Evolutionary conservation across 1,140 invertebrate species (phyloP).

Genomic region (Calosoma granatense): DNA sequence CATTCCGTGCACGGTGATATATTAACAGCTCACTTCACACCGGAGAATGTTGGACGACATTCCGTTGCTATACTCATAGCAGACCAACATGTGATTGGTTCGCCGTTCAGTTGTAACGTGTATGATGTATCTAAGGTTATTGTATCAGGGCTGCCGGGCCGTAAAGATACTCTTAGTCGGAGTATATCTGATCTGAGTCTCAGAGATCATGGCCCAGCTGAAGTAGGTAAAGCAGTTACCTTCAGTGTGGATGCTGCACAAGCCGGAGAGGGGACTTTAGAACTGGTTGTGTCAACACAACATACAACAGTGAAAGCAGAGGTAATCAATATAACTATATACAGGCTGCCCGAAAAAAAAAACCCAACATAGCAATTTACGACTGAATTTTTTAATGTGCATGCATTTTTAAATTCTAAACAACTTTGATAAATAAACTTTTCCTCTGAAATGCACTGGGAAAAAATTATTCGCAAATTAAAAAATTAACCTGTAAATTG

Average conservation of each 20-base stretch:
- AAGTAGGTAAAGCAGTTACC: constrained; percentile 73
- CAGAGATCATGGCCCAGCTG: constrained; percentile 45
- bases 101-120: constrained; percentile 88
- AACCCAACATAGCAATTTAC: too few species aligned
- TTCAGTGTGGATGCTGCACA: constrained; percentile 92
- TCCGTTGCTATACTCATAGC: constrained; percentile 70
- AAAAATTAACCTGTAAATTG: too few species aligned
- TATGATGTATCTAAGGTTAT: constrained; percentile 81
- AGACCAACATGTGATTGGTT: constrained; percentile 73
- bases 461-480: too few species aligned
- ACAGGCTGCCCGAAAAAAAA: too few species aligned
- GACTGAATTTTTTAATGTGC: constrained; percentile 12
- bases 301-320: constrained; percentile 80
- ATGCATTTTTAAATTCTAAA: too few species aligned
- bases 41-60: constrained; percentile 78
- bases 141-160: constrained; percentile 58
- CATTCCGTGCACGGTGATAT: constrained; percentile 50
- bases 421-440: too few species aligned
- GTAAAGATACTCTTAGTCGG: constrained; percentile 28
- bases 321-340: constrained; percentile 22
- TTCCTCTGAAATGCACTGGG: too few species aligned
- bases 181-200: constrained; percentile 41
- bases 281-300: constrained; percentile 85
- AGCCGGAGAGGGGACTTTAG: constrained; percentile 91
- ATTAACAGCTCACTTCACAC: constrained; percentile 65